phyloP scores from a whole-genome alignment of 1,140 invertebrate species.

The Orchesella cincta region DNA sequence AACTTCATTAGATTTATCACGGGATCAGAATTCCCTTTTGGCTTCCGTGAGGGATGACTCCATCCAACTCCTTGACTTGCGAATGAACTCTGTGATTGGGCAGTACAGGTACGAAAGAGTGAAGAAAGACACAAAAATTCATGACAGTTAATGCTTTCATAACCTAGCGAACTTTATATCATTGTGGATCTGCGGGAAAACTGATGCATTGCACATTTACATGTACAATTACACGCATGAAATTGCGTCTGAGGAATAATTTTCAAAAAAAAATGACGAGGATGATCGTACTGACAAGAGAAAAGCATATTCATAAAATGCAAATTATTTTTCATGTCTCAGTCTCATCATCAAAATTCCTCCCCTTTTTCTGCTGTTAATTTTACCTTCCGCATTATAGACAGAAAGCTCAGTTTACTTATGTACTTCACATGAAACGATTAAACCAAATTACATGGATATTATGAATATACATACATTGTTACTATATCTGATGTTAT shows the following conservation, averaged over 20 bases:
- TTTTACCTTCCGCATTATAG: slow-evolving; percentile 5
- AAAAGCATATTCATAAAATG: background rate
- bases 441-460: no score
- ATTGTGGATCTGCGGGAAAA: no score
- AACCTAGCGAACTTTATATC: no score
- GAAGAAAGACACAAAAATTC: background rate
- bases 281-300: background rate
- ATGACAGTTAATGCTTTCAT: no score
- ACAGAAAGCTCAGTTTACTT: background rate
- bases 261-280: background rate
- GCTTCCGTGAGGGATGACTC: slow-evolving; percentile 93
- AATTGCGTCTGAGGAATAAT: background rate
- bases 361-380: slow-evolving; percentile 14
- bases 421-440: background rate
- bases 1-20: slow-evolving; percentile 80
- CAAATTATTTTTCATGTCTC: slow-evolving; percentile 15
- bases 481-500: no score
- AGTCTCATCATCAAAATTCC: slow-evolving; percentile 23
- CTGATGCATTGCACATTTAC: no score
- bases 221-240: background rate
- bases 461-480: no score
- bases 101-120: slow-evolving; percentile 75
- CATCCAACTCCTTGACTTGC: slow-evolving; percentile 87
- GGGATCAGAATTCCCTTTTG: slow-evolving; percentile 86
- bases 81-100: slow-evolving; percentile 86